These are phyloP conservation scores for Oreochromis niloticus DNA, from an alignment of 2,113 vertebrate species.

Conservation along the genomic window DNA sequence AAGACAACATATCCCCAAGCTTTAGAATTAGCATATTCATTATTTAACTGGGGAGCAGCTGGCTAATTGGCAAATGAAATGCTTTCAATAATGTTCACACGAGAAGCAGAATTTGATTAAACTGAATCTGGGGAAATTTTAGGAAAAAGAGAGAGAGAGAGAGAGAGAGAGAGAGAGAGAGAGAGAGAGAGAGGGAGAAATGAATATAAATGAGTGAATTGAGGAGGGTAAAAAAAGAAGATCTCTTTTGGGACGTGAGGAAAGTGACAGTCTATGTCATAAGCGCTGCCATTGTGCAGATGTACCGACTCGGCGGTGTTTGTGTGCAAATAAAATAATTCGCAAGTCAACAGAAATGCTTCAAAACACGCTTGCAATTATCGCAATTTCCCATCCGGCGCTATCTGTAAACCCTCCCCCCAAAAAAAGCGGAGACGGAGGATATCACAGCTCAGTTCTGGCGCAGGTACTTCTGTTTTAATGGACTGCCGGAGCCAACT, in stretches of 20 bases:
- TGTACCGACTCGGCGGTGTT: background rate
- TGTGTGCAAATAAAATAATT: conserved; percentile 24
- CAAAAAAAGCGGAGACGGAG: background rate
- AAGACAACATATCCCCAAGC: conserved; percentile 62
- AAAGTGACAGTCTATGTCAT: conserved; percentile 10
- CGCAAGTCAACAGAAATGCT: background rate
- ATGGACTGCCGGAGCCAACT: conserved; percentile 41
- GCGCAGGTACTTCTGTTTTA: conserved; percentile 39
- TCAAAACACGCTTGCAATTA: background rate
- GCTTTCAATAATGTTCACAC: conserved; percentile 59
- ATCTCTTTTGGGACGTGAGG: background rate
- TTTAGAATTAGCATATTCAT: conserved; percentile 69
- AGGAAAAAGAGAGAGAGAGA: background rate
- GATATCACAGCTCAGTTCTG: background rate
- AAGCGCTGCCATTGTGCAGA: background rate
- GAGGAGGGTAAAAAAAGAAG: background rate
- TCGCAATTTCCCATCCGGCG: background rate
- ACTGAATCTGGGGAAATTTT: conserved; percentile 55
- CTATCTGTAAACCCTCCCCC: background rate
- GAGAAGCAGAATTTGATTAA: conserved; percentile 63
- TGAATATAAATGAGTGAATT: conserved; percentile 20
- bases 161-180: background rate
- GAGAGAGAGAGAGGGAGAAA: background rate
- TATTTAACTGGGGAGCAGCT: conserved; percentile 63
- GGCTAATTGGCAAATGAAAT: conserved; percentile 71